phyloP scores from a whole-genome alignment of 2,888 invertebrate genomes.

The Trichopria drosophilae region DNA sequence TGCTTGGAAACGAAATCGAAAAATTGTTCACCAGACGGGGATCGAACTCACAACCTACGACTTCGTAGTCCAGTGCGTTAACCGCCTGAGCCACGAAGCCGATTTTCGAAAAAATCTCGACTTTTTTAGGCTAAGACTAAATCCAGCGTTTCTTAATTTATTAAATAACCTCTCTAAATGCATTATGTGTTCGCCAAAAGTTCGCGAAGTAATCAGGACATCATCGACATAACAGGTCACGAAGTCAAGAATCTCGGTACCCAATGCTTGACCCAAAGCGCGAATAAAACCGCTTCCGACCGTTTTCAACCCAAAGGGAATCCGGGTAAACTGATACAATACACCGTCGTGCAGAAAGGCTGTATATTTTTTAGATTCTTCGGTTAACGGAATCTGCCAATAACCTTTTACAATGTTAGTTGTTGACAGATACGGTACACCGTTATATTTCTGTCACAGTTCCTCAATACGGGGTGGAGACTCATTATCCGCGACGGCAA shows the following conservation, averaged over 20 bases:
- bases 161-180: conserved; percentile 23
- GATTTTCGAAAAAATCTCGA: background rate
- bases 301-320: conserved; percentile 44
- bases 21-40: too few species aligned
- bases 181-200: conserved; percentile 31
- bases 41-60: too few species aligned
- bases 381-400: conserved; percentile 24
- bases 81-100: too few species aligned
- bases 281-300: too few species aligned
- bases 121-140: background rate
- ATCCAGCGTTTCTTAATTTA: background rate
- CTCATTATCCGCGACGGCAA: conserved; percentile 42
- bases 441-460: conserved; percentile 28
- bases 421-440: conserved; percentile 26
- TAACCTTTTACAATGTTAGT: conserved; percentile 33
- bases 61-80: too few species aligned
- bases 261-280: conserved; percentile 35
- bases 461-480: conserved; percentile 33
- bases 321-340: too few species aligned
- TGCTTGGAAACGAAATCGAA: too few species aligned
- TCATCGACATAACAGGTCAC: conserved; percentile 38
- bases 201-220: conserved; percentile 15
- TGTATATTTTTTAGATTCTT: conserved; percentile 16
- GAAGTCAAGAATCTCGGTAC: conserved; percentile 37
- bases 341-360: conserved; percentile 21